A percentile compares a stretch with the other conserved stretches of the same genome.
These are phyloP conservation scores for Aurelia sp. DNA, from an alignment of 30 jellyfish, hydroid and myxozoan genomes.

Conservation along the genomic window DNA sequence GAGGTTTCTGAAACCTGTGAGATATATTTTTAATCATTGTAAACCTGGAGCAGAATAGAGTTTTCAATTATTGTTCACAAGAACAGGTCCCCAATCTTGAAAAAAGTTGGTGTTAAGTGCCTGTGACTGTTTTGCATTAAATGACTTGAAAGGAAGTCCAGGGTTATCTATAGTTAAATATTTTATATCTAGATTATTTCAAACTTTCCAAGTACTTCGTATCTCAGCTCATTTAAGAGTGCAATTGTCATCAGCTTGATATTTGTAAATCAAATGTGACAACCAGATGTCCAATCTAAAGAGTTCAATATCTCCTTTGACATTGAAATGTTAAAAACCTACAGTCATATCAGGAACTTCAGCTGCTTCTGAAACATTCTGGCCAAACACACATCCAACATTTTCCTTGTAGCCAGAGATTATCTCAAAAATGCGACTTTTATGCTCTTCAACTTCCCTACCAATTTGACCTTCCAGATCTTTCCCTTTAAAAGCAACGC, in stretches of 20 bases:
- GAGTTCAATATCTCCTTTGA: no score
- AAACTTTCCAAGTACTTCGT: no score
- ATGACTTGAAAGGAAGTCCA: no score
- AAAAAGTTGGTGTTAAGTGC: no score
- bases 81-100: no score
- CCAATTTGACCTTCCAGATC: slow-evolving; percentile 38
- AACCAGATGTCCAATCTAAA: not conserved
- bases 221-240: no score
- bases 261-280: not conserved
- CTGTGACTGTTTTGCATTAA: no score
- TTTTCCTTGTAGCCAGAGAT: slow-evolving; percentile 20
- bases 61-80: not conserved
- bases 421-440: slow-evolving; percentile 33
- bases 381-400: slow-evolving; percentile 39
- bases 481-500: not conserved
- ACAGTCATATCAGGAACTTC: not conserved
- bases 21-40: not conserved
- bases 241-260: no score
- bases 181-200: no score
- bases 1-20: not conserved
- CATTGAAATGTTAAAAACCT: not conserved
- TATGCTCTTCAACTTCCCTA: slow-evolving; percentile 44
- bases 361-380: slow-evolving; percentile 23
- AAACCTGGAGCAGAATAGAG: not conserved
- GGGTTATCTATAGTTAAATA: no score